phyloP scores from a whole-genome alignment of 2,888 invertebrate species.

The Teleogryllus oceanicus region DNA sequence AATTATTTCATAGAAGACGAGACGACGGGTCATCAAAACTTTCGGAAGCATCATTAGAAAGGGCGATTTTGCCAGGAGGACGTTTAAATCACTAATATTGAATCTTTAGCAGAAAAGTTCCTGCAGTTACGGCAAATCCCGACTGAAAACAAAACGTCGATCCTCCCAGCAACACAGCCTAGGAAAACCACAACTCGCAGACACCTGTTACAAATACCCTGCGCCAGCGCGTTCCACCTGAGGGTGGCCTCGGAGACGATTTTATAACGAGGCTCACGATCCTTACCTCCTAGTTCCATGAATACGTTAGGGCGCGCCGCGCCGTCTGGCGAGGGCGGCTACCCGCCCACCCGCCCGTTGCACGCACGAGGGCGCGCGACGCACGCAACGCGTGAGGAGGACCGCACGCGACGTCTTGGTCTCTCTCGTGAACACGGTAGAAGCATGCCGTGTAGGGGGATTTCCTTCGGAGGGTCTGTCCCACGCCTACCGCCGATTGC shows the following conservation, averaged over 20 bases:
- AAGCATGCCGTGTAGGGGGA: too few species aligned
- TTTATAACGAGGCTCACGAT: neutral
- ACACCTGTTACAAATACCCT: neutral
- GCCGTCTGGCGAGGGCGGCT: neutral
- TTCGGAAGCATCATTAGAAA: too few species aligned
- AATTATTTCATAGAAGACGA: too few species aligned
- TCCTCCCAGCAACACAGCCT: neutral
- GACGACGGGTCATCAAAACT: too few species aligned
- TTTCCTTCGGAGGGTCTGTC: too few species aligned
- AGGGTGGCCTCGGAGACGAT: neutral
- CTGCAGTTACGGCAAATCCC: too few species aligned
- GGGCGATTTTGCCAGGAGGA: too few species aligned
- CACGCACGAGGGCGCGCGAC: constrained; percentile 18
- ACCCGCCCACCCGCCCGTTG: neutral
- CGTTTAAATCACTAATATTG: too few species aligned
- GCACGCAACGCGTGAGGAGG: neutral
- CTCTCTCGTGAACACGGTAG: too few species aligned
- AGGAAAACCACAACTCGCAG: neutral
- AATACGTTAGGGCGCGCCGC: neutral
- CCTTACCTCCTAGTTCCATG: neutral
- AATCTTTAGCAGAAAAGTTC: too few species aligned
- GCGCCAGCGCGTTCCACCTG: neutral
- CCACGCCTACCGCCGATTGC: too few species aligned
- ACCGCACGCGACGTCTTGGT: neutral
- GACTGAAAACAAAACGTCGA: too few species aligned